phyloP scores from a whole-genome alignment of 2,888 invertebrate species.

The Agrochola lota region DNA sequence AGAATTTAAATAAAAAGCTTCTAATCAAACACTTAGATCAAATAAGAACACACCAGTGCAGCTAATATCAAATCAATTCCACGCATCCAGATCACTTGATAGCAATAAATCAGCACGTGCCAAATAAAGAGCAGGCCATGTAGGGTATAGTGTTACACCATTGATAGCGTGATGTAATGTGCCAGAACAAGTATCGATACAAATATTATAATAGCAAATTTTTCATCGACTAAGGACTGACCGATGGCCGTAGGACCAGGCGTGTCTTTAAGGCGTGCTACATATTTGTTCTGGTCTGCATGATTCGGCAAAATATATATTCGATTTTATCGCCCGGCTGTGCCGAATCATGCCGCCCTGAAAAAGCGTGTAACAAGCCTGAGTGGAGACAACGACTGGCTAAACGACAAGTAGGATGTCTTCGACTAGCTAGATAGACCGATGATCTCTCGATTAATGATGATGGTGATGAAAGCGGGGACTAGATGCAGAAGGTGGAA shows the following conservation, averaged over 20 bases:
- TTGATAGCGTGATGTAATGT: constrained; percentile 66
- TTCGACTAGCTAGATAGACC: not conserved
- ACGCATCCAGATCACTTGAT: constrained; percentile 85
- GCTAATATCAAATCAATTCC: constrained; percentile 83
- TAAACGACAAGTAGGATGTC: not conserved
- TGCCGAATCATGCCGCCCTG: not conserved
- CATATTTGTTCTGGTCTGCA: too few species aligned
- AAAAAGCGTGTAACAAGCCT: not conserved
- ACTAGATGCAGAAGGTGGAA: not conserved
- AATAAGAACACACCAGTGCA: constrained; percentile 67
- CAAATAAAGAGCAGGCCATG: constrained; percentile 79
- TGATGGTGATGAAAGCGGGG: not conserved
- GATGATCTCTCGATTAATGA: not conserved
- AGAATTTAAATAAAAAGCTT: not conserved
- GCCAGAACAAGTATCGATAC: constrained; percentile 26
- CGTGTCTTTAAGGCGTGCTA: not conserved
- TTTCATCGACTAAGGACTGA: not conserved
- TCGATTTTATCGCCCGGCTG: not conserved
- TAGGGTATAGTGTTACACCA: constrained; percentile 70
- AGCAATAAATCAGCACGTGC: constrained; percentile 84
- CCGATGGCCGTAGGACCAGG: too few species aligned
- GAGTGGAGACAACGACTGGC: not conserved
- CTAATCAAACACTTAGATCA: constrained; percentile 41
- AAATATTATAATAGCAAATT: constrained; percentile 14
- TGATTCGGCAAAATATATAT: not conserved